phyloP scores from a whole-genome alignment of 2,888 invertebrate species.

The Lepas anatifera region DNA sequence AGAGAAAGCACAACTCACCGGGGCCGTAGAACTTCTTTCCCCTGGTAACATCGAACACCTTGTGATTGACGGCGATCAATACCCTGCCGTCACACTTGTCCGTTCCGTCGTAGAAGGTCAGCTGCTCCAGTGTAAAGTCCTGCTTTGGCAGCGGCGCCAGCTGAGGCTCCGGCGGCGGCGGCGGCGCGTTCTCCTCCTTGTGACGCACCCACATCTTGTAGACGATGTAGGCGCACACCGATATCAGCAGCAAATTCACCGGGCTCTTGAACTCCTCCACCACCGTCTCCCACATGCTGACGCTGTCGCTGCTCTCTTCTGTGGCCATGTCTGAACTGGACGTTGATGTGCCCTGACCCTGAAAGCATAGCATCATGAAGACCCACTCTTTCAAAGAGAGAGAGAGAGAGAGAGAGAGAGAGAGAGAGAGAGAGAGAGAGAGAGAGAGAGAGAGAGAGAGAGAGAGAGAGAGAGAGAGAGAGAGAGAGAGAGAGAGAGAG shows the following conservation, averaged over 20 bases:
- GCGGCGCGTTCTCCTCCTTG: conserved; percentile 2
- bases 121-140: conserved; percentile 80
- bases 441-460: too few relatives aligned
- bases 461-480: too few relatives aligned
- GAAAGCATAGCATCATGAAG: too few relatives aligned
- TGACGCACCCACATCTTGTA: conserved; percentile 31
- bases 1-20: conserved; percentile 52
- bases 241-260: conserved; percentile 33
- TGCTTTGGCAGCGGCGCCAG: conserved; percentile 67
- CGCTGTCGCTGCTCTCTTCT: too few relatives aligned
- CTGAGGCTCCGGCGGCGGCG: conserved; percentile 41
- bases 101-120: conserved; percentile 73
- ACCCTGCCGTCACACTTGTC: conserved; percentile 69
- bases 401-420: too few relatives aligned
- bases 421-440: too few relatives aligned
- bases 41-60: conserved; percentile 85
- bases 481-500: too few relatives aligned
- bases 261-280: neutral
- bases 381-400: too few relatives aligned
- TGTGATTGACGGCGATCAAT: conserved; percentile 84
- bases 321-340: too few relatives aligned
- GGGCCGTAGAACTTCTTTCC: conserved; percentile 88
- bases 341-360: too few relatives aligned
- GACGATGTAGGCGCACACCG: conserved; percentile 32
- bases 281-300: neutral